Evolutionary conservation across 2,797 vertebrate species (phyloP).

Genomic region (Phrynocephalus vlangalii): DNA sequence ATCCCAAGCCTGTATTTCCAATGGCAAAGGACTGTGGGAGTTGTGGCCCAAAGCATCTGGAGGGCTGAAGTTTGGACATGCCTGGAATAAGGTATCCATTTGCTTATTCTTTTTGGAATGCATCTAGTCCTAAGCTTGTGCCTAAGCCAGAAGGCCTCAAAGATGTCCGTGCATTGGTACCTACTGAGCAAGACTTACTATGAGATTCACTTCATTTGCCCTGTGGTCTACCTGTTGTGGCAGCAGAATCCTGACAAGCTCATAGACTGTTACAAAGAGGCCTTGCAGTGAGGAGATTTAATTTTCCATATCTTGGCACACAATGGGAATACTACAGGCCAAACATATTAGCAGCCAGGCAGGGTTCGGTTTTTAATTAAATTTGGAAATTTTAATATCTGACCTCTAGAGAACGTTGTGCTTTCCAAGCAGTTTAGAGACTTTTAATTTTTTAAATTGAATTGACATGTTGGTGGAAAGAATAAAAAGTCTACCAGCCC

Average conservation of each 20-base stretch:
- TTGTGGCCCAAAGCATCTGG: no score
- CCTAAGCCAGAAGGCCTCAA: not conserved
- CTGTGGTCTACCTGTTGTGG: not conserved
- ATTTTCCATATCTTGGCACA: slow-evolving; percentile 20
- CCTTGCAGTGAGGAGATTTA: slow-evolving; percentile 6
- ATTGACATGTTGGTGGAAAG: not conserved
- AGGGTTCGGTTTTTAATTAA: slow-evolving; percentile 47
- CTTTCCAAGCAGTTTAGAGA: slow-evolving; percentile 31
- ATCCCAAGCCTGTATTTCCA: no score
- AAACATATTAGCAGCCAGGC: slow-evolving; percentile 33
- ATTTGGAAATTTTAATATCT: slow-evolving; percentile 20
- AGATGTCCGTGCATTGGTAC: not conserved
- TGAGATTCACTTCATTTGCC: not conserved
- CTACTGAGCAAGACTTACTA: not conserved
- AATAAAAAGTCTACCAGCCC: not conserved
- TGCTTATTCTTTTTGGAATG: not conserved
- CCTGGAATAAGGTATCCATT: not conserved
- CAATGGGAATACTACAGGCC: slow-evolving; percentile 27
- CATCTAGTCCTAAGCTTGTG: not conserved
- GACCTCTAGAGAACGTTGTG: slow-evolving; percentile 25
- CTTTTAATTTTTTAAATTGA: slow-evolving; percentile 34
- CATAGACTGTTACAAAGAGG: not conserved
- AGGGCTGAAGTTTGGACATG: no score
- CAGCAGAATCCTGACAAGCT: not conserved
- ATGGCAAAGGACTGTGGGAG: no score